phyloP scores from a whole-genome alignment of 2,888 invertebrate species.

The Latheticus oryzae region DNA sequence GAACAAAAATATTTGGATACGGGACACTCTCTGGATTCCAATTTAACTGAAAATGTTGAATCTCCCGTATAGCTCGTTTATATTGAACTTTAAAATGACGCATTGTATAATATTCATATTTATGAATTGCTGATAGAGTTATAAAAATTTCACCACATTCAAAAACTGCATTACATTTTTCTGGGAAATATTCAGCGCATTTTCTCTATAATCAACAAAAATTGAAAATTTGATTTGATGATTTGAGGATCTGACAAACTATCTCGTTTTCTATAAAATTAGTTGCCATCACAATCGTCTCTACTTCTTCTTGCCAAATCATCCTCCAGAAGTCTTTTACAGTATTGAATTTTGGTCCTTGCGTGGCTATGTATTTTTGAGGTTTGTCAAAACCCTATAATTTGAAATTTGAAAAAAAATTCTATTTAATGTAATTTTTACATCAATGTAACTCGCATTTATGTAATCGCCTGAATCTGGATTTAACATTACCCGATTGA shows the following conservation, averaged over 20 bases:
- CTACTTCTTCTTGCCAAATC: conserved; percentile 27
- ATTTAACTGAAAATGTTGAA: conserved; percentile 12
- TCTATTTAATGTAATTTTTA: background rate
- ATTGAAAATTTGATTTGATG: too few relatives aligned
- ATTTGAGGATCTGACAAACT: too few relatives aligned
- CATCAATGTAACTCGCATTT: conserved; percentile 8
- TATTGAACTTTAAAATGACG: conserved; percentile 9
- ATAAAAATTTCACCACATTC: conserved; percentile 17
- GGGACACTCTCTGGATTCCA: conserved; percentile 5
- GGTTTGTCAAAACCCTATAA: conserved; percentile 11
- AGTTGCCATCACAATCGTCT: conserved; percentile 10
- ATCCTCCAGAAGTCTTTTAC: conserved; percentile 23
- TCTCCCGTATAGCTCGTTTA: background rate
- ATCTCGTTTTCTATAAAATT: conserved; percentile 11
- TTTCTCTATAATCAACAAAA: too few relatives aligned
- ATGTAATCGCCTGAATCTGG: conserved; percentile 5
- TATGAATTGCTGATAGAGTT: too few relatives aligned
- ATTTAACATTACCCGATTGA: conserved; percentile 1
- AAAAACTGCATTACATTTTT: background rate
- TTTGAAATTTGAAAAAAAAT: background rate
- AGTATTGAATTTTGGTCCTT: conserved; percentile 17
- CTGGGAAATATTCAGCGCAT: conserved; percentile 17
- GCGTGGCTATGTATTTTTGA: conserved; percentile 15
- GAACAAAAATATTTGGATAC: background rate
- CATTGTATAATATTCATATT: conserved; percentile 1